phyloP scores from a whole-genome alignment of 2,113 vertebrate species.

The Euleptes europaea region DNA sequence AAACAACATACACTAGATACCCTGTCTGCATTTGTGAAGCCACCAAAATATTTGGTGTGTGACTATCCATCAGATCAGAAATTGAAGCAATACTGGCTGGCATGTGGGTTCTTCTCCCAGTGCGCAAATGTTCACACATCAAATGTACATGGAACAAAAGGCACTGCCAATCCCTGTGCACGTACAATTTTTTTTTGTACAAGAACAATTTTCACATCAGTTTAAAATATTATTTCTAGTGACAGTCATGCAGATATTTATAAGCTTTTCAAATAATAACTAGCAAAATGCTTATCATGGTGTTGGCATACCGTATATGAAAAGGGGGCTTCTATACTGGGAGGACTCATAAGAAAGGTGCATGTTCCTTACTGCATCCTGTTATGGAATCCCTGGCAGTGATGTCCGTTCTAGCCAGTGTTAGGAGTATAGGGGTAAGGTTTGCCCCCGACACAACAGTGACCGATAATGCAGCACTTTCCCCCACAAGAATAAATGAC shows the following conservation, averaged over 20 bases:
- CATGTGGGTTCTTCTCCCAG: background rate
- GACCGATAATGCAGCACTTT: too few species aligned
- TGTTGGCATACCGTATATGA: background rate
- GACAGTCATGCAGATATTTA: background rate
- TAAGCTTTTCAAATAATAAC: background rate
- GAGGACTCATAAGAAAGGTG: background rate
- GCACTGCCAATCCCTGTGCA: background rate
- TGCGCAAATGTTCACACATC: background rate
- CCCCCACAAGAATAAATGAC: background rate
- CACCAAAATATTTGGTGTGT: background rate
- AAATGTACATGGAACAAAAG: background rate
- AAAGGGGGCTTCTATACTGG: background rate
- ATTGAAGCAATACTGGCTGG: background rate
- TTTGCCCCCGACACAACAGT: too few species aligned
- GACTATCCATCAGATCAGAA: background rate
- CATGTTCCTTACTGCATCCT: too few species aligned
- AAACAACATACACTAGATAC: background rate
- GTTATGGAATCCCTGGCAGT: background rate
- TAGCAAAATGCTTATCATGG: background rate
- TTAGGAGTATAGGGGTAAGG: too few species aligned
- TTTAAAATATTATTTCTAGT: background rate
- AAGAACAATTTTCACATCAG: background rate
- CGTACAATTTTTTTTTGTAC: background rate
- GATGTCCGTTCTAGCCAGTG: too few species aligned
- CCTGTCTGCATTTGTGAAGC: background rate